Evolutionary conservation across 2,113 vertebrate genomes (phyloP).

Genomic region (Accipiter cooperii): DNA sequence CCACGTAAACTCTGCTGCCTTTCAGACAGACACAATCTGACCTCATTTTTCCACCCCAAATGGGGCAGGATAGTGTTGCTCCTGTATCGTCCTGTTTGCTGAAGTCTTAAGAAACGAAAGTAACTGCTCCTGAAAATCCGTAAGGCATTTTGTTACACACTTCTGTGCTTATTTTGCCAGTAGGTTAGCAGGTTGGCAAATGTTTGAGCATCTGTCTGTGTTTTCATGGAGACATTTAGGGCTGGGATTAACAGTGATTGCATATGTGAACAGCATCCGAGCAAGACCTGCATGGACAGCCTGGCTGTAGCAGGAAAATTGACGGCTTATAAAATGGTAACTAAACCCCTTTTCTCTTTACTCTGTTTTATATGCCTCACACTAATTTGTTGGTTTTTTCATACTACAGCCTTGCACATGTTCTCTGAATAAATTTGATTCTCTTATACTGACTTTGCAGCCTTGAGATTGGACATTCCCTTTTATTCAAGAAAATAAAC

Average conservation of each 20-base stretch:
- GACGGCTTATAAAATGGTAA: not conserved
- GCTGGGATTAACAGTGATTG: not conserved
- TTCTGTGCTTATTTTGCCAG: not conserved
- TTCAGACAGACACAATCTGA: not conserved
- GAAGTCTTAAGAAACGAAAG: not conserved
- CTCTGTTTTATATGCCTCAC: not conserved
- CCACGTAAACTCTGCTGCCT: not conserved
- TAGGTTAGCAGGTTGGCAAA: not conserved
- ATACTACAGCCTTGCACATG: not conserved
- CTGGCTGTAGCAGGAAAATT: not conserved
- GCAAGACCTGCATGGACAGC: not conserved
- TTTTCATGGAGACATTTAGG: not conserved
- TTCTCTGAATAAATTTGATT: not conserved
- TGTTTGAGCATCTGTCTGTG: not conserved
- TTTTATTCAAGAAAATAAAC: not conserved
- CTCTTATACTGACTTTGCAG: not conserved
- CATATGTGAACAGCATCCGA: not conserved
- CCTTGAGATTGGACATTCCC: not conserved
- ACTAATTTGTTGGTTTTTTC: not conserved
- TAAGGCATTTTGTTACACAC: not conserved
- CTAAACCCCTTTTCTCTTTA: not conserved
- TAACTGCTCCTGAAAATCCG: not conserved
- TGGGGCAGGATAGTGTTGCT: not conserved
- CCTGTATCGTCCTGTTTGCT: not conserved
- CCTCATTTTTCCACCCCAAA: not conserved